Conservation (phyloP, 2,113 vertebrate species). For the Brachyhypopomus gauderio region DNA sequence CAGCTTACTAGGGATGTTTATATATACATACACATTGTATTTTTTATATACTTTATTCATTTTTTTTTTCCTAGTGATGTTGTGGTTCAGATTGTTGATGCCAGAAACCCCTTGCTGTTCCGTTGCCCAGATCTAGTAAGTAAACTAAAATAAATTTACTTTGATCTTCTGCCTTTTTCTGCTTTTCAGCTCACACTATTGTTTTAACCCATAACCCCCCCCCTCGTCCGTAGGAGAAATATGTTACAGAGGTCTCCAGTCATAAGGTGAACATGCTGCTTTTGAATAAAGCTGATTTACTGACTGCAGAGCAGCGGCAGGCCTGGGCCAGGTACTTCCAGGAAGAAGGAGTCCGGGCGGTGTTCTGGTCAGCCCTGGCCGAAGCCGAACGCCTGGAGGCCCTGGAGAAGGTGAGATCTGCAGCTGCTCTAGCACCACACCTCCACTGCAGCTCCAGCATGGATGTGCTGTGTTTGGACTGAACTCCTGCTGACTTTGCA, state of each 20-base stretch:
- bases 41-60: no score
- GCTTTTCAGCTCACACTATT: not conserved
- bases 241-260: slow-evolving; percentile 83
- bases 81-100: slow-evolving; percentile 95
- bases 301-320: slow-evolving; percentile 84
- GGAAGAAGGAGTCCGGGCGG: slow-evolving; percentile 81
- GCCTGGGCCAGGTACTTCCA: slow-evolving; percentile 88
- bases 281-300: slow-evolving; percentile 92
- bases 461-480: no score
- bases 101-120: slow-evolving; percentile 92
- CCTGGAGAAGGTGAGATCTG: slow-evolving; percentile 76
- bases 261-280: slow-evolving; percentile 91
- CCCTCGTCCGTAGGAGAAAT: slow-evolving; percentile 78
- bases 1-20: not conserved
- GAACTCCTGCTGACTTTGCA: slow-evolving; percentile 51
- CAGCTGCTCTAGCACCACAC: no score
- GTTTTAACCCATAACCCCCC: slow-evolving; percentile 5
- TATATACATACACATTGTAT: not conserved
- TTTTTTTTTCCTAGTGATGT: slow-evolving; percentile 79
- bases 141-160: slow-evolving; percentile 21
- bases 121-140: slow-evolving; percentile 93
- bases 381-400: slow-evolving; percentile 75
- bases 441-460: no score
- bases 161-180: not conserved
- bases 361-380: slow-evolving; percentile 96